A percentile compares a stretch with the other conserved stretches of the same genome.
Conservation (phyloP, 64 coral and sea anemone genomes). For the Acropora yongei region DNA sequence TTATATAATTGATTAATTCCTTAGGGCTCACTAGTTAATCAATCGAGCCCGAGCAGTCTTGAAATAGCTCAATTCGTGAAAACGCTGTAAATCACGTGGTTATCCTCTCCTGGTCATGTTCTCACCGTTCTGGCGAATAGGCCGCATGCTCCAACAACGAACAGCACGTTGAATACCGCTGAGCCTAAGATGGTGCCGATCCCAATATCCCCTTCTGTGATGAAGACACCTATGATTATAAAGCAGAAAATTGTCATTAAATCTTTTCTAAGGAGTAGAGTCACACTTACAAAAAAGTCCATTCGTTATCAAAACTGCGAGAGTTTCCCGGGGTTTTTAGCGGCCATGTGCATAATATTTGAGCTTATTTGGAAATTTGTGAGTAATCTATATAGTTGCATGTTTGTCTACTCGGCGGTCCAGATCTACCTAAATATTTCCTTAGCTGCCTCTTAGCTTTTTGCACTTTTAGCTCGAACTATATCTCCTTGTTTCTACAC, state of each 20-base stretch:
- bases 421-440: no score
- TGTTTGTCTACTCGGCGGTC: no score
- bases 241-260: neutral
- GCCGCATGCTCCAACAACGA: conserved; percentile 56
- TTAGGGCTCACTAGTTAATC: no score
- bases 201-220: conserved; percentile 64
- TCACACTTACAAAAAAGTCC: neutral
- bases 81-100: conserved; percentile 1
- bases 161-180: conserved; percentile 52
- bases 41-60: neutral
- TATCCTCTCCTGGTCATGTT: neutral
- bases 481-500: neutral
- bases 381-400: no score
- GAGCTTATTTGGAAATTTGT: no score
- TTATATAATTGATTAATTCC: no score
- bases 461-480: neutral
- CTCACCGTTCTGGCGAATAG: conserved; percentile 30
- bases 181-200: conserved; percentile 56
- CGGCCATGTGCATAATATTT: no score
- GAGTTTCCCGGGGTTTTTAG: neutral
- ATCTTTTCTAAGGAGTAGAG: neutral
- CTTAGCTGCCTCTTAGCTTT: neutral
- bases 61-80: no score
- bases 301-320: neutral
- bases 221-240: conserved; percentile 18